Percentiles rank a stretch among this genome's conserved stretches.
phyloP scores from a whole-genome alignment of 2,797 vertebrate genomes.

The Antrozous pallidus region DNA sequence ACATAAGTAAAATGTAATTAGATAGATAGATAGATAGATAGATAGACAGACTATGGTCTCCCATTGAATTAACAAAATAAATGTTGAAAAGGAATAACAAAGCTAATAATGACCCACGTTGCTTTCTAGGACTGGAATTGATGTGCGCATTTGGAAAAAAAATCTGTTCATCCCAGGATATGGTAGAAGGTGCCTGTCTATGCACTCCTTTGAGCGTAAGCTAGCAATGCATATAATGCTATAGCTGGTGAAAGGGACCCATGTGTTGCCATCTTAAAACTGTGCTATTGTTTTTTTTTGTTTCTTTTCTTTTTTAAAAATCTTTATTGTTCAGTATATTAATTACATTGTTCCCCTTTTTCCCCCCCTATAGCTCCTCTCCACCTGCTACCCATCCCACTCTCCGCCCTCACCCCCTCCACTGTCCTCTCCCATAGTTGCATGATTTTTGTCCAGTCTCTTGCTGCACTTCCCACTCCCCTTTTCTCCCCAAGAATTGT shows the following conservation, averaged over 20 bases:
- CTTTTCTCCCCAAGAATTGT: too few relatives aligned
- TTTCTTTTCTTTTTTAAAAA: too few relatives aligned
- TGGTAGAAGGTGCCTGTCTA: background rate
- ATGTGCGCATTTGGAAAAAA: background rate
- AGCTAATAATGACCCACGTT: background rate
- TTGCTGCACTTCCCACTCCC: too few relatives aligned
- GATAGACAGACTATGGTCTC: background rate
- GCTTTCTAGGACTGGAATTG: background rate
- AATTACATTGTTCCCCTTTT: too few relatives aligned
- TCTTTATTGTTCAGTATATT: too few relatives aligned
- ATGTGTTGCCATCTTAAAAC: background rate
- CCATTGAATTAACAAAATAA: constrained; percentile 17
- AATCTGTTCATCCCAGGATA: background rate
- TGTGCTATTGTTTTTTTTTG: background rate
- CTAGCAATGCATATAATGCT: background rate
- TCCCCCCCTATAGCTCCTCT: too few relatives aligned
- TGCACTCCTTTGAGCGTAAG: background rate
- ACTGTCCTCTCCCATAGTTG: too few relatives aligned
- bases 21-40: background rate
- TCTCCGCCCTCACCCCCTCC: too few relatives aligned
- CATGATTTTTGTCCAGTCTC: too few relatives aligned
- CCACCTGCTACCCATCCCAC: too few relatives aligned
- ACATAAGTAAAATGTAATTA: background rate
- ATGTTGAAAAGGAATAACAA: background rate
- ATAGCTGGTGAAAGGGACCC: background rate